A percentile compares a stretch with the other conserved stretches of the same genome.
Conservation (phyloP, 2,888 invertebrate genomes). For the Cetonia aurata region DNA sequence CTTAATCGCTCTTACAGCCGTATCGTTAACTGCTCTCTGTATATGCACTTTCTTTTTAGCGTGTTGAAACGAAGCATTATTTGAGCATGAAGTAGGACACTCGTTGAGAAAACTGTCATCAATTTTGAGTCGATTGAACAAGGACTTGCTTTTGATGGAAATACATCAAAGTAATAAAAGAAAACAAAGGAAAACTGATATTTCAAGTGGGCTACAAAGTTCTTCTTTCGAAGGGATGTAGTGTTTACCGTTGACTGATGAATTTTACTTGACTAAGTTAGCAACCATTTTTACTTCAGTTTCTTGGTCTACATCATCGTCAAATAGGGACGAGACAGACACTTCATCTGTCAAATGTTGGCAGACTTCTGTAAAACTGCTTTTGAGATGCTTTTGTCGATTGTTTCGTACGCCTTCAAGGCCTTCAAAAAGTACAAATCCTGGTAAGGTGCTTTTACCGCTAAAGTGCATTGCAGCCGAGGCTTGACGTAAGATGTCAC, state of each 20-base stretch:
- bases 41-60: conserved; percentile 16
- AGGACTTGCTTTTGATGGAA: conserved; percentile 40
- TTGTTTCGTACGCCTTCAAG: conserved; percentile 44
- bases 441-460: conserved; percentile 47
- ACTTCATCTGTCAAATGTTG: conserved; percentile 51
- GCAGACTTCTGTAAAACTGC: conserved; percentile 51
- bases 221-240: conserved; percentile 17
- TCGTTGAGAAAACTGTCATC: conserved; percentile 35
- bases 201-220: neutral
- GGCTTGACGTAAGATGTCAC: conserved; percentile 55
- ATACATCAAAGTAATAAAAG: conserved; percentile 11
- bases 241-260: conserved; percentile 24
- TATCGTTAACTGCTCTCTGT: neutral
- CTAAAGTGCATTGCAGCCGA: conserved; percentile 52
- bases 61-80: conserved; percentile 33
- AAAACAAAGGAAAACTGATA: no score
- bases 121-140: conserved; percentile 41
- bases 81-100: conserved; percentile 33
- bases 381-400: conserved; percentile 49
- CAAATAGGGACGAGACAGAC: conserved; percentile 40
- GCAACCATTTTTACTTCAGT: conserved; percentile 46
- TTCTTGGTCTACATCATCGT: conserved; percentile 45
- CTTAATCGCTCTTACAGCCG: conserved; percentile 51
- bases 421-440: conserved; percentile 50
- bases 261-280: conserved; percentile 46